Base-by-base conservation (phyloP, 1,140 invertebrate genomes). In the Coelopa frigida region DNA sequence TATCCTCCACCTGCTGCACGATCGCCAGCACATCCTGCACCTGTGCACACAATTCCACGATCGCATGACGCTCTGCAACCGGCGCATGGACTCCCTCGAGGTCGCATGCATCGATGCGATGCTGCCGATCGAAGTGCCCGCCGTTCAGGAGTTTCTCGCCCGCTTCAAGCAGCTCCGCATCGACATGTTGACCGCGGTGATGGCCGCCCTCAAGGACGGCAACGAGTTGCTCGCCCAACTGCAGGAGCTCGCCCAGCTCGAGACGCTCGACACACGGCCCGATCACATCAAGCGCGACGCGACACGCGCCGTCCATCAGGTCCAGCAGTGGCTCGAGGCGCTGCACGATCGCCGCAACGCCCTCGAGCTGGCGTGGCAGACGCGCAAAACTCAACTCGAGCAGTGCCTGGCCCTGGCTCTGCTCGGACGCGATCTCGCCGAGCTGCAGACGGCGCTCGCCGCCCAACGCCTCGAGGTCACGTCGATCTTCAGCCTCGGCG, bases 1-100 rank as follows among this genome's bases (percentile, higher is more conserved):
- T 61, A 82, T 94, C 32, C 87, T 91, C 60, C 73, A 75, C 40
- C 82, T 89, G 58, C 71, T 94, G 47, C 83, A 91, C 57, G 75
- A 82, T 41, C 74, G 90, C 36, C 83, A 83, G 56, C 75, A 82
- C 42, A 80, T 94, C 43, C 72, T 94, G 15, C 82, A 89, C 56
- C 73, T 86, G 36, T 84, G 83, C 58, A 80, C 84, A 20, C 71
- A 79, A 40, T 86, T 86, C 55, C 83, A 87, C 50, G 84, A 81
- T 47, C 78, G 78, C 59, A 80, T 82, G 18, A 72, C 76, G 37
- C 77, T 84, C 62, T 88, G 85, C 57, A 76, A 78, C 46, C 75
- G 81, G 10, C 77, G 77, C 54, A 83, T 88, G 75, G 76, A 78
- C 46, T 73, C 76, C 37, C 73, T 88, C 14, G 79, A 87, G 70